Evolutionary conservation across 2,888 invertebrate genomes (phyloP).

Genomic region (Diaperis boleti): DNA sequence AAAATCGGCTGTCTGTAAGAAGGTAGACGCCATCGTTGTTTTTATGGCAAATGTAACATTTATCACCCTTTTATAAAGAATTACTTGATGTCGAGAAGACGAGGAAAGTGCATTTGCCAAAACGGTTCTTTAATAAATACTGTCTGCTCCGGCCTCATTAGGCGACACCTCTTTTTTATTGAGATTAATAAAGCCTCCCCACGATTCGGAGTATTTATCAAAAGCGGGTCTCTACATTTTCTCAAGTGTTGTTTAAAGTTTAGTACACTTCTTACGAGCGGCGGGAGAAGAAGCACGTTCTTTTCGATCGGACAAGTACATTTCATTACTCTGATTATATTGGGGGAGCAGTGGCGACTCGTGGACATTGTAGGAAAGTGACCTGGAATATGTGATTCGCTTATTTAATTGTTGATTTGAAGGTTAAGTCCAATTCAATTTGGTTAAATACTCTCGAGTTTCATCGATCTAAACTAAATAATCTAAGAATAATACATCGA

Average conservation of each 20-base stretch:
- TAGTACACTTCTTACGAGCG: constrained; percentile 10
- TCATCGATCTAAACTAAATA: too few relatives aligned
- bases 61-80: constrained; percentile 54
- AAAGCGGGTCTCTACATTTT: background rate
- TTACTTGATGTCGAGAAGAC: constrained; percentile 51
- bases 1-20: constrained; percentile 34
- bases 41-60: constrained; percentile 46
- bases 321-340: too few relatives aligned
- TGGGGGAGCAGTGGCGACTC: too few relatives aligned
- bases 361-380: too few relatives aligned
- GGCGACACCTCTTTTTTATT: constrained; percentile 20
- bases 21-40: constrained; percentile 44
- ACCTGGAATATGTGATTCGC: too few relatives aligned
- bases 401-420: too few relatives aligned
- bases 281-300: constrained; percentile 2
- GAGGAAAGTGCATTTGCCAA: constrained; percentile 53
- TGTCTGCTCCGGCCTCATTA: constrained; percentile 25
- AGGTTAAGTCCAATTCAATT: too few relatives aligned
- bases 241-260: constrained; percentile 13
- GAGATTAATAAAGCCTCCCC: constrained; percentile 23
- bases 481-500: too few relatives aligned
- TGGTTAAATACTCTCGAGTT: too few relatives aligned
- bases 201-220: constrained; percentile 11
- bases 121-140: constrained; percentile 46
- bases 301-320: too few relatives aligned